These are phyloP conservation scores for Tenodera sinensis DNA, from an alignment of 2,888 invertebrate species.

Conservation along the genomic window DNA sequence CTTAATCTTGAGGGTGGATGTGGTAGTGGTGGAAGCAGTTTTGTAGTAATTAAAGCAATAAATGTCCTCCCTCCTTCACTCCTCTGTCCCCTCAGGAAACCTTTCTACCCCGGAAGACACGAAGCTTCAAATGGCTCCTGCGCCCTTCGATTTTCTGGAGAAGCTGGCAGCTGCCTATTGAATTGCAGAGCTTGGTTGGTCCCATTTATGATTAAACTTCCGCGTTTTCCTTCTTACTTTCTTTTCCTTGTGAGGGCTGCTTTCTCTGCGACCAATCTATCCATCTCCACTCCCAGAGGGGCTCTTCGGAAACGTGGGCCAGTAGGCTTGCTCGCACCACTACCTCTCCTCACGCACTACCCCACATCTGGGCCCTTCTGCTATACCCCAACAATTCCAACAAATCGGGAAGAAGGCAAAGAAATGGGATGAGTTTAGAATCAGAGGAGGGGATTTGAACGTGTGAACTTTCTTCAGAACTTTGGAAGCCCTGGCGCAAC, in stretches of 20 bases:
- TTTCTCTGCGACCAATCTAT: neutral
- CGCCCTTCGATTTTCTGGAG: neutral
- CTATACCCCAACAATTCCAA: neutral
- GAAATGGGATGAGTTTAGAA: neutral
- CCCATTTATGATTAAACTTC: constrained; percentile 20
- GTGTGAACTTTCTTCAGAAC: constrained; percentile 12
- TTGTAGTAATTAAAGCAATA: neutral
- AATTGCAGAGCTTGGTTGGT: constrained; percentile 16
- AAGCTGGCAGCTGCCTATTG: constrained; percentile 13
- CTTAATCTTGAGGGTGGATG: neutral
- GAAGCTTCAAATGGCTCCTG: neutral
- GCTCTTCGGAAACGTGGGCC: neutral
- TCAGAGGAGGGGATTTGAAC: neutral
- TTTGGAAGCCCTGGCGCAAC: neutral
- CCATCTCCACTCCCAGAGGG: neutral
- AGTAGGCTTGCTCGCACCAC: neutral
- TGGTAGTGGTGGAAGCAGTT: neutral
- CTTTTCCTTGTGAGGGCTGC: neutral
- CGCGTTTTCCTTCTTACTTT: neutral
- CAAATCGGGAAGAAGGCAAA: neutral
- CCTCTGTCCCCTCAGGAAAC: neutral
- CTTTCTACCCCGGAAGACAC: neutral
- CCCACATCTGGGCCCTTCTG: neutral
- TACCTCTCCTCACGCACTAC: constrained; percentile 10
- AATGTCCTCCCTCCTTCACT: neutral